Conservation (phyloP, 2,113 vertebrate species). For the Chamaea fasciata region DNA sequence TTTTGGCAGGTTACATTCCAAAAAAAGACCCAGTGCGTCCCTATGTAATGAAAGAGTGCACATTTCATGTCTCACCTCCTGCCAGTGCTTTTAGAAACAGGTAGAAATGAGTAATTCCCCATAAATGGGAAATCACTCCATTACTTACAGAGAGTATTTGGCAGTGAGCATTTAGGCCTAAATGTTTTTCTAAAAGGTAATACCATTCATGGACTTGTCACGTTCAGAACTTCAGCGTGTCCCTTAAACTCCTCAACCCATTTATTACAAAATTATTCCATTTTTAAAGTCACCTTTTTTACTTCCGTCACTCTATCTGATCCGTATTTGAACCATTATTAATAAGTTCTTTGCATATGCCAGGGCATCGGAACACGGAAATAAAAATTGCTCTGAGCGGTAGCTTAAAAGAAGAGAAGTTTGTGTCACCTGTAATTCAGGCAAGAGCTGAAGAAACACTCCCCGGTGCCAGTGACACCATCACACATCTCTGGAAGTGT, state of each 20-base stretch:
- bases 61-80: constrained; percentile 41
- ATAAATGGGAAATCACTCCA: neutral
- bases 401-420: neutral
- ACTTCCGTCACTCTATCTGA: neutral
- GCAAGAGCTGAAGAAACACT: neutral
- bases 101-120: constrained; percentile 33
- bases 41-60: constrained; percentile 23
- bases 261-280: neutral
- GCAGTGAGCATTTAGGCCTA: neutral
- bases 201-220: neutral
- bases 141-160: constrained; percentile 39
- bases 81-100: constrained; percentile 16
- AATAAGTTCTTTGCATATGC: neutral
- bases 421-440: neutral
- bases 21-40: neutral
- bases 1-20: constrained; percentile 34
- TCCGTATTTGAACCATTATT: neutral
- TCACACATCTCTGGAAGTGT: too few relatives aligned
- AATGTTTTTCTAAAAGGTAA: constrained; percentile 31
- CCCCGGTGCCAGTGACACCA: neutral
- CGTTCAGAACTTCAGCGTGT: neutral
- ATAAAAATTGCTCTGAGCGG: neutral
- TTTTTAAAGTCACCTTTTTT: neutral
- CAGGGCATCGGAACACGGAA: neutral
- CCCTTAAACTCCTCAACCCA: neutral